These are phyloP conservation scores for Apotomis turbidana DNA, from an alignment of 2,888 invertebrate species.

Conservation along the genomic window DNA sequence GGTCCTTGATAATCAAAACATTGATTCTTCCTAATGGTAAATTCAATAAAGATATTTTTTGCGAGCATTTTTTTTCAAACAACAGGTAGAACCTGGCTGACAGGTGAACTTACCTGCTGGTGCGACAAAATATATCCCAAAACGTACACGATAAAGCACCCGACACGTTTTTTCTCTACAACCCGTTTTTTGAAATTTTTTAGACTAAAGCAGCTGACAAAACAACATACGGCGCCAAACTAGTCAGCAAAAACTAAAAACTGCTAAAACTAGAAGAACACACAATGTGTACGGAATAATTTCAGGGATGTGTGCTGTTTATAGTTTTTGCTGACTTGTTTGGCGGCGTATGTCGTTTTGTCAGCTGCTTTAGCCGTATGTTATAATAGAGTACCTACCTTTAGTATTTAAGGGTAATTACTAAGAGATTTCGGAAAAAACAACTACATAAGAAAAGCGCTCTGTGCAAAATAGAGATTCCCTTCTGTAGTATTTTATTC, in stretches of 20 bases:
- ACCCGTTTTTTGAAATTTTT: too few relatives aligned
- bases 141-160: slow-evolving; percentile 15
- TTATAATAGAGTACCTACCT: neutral
- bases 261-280: too few relatives aligned
- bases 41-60: neutral
- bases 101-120: slow-evolving; percentile 23
- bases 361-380: slow-evolving; percentile 11
- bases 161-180: neutral
- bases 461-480: too few relatives aligned
- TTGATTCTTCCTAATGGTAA: neutral
- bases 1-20: neutral
- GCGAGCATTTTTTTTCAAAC: neutral
- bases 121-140: slow-evolving; percentile 18
- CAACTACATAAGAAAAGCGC: too few relatives aligned
- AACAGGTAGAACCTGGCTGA: slow-evolving; percentile 5
- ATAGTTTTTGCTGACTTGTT: neutral
- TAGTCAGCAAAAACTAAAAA: neutral
- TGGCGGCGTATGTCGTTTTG: neutral
- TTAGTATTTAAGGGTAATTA: too few relatives aligned
- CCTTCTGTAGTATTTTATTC: too few relatives aligned
- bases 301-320: too few relatives aligned
- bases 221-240: slow-evolving; percentile 5
- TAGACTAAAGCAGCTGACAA: slow-evolving; percentile 15
- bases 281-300: too few relatives aligned
- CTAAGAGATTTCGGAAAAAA: too few relatives aligned